Evolutionary conservation across 2,113 vertebrate genomes (phyloP).

Genomic region (Pangasianodon gigas): DNA sequence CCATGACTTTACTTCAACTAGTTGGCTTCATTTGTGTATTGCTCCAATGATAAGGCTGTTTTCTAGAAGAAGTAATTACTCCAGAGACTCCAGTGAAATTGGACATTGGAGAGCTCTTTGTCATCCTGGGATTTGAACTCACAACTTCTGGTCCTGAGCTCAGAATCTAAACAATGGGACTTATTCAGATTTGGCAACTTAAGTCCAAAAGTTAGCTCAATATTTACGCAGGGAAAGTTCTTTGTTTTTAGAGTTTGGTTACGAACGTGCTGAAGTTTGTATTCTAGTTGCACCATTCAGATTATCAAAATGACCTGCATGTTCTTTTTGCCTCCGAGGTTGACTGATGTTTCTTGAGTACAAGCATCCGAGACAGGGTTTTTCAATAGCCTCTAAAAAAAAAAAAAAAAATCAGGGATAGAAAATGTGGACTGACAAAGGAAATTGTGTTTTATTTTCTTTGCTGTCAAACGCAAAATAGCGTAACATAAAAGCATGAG

Average conservation of each 20-base stretch:
- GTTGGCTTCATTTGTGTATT: neutral
- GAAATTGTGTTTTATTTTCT: neutral
- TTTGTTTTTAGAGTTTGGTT: neutral
- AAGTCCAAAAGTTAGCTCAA: neutral
- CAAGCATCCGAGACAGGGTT: neutral
- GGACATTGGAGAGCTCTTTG: neutral
- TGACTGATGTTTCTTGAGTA: neutral
- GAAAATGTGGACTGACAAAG: neutral
- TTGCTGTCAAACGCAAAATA: neutral
- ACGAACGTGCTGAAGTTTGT: neutral
- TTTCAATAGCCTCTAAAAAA: neutral
- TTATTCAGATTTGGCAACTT: neutral
- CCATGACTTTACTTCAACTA: neutral
- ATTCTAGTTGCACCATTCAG: neutral
- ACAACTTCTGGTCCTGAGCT: neutral
- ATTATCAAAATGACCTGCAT: neutral
- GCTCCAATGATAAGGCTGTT: neutral
- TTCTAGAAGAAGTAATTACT: neutral
- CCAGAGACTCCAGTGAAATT: neutral
- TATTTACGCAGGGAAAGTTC: neutral
- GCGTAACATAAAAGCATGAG: no score
- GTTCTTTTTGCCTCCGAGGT: neutral
- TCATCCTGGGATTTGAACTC: neutral
- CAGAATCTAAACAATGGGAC: neutral
- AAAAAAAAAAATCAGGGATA: neutral